These are phyloP conservation scores for Merodon equestris DNA, from an alignment of 2,888 invertebrate genomes.

Conservation along the genomic window DNA sequence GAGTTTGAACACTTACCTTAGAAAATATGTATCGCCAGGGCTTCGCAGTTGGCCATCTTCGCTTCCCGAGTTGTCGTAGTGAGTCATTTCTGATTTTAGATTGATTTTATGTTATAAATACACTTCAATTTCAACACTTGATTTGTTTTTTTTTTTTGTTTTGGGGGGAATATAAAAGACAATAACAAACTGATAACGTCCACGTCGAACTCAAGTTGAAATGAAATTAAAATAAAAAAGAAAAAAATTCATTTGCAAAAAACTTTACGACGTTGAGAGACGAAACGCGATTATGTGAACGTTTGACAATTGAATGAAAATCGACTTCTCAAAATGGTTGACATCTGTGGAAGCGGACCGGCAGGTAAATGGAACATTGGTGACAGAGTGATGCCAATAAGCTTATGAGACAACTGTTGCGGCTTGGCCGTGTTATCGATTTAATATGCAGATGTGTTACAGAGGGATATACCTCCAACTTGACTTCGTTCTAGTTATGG, in stretches of 20 bases:
- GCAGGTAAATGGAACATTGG: conserved; percentile 11
- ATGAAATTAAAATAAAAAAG: conserved; percentile 36
- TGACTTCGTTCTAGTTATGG: too few species aligned
- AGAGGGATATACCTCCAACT: too few species aligned
- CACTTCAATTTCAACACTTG: conserved; percentile 3
- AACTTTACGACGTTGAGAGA: conserved; percentile 20
- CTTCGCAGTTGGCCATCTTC: conserved; percentile 93
- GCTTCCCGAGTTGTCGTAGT: conserved; percentile 80
- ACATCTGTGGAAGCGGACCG: conserved; percentile 58
- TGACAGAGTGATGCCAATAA: background rate
- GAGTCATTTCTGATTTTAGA: conserved; percentile 59
- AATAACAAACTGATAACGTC: conserved; percentile 9
- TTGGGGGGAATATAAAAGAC: background rate
- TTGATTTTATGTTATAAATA: conserved; percentile 6
- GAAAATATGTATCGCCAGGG: conserved; percentile 81
- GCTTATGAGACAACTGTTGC: conserved; percentile 27
- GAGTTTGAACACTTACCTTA: conserved; percentile 78
- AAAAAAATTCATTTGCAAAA: conserved; percentile 28
- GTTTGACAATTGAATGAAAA: conserved; percentile 58
- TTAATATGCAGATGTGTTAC: too few species aligned
- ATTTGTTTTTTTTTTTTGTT: too few species aligned
- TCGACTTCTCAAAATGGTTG: conserved; percentile 57
- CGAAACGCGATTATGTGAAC: conserved; percentile 59
- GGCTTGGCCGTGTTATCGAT: conserved; percentile 5
- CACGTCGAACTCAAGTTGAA: conserved; percentile 38